Conservation (phyloP, 2,888 invertebrate species). For the Calephelis perditalis region DNA sequence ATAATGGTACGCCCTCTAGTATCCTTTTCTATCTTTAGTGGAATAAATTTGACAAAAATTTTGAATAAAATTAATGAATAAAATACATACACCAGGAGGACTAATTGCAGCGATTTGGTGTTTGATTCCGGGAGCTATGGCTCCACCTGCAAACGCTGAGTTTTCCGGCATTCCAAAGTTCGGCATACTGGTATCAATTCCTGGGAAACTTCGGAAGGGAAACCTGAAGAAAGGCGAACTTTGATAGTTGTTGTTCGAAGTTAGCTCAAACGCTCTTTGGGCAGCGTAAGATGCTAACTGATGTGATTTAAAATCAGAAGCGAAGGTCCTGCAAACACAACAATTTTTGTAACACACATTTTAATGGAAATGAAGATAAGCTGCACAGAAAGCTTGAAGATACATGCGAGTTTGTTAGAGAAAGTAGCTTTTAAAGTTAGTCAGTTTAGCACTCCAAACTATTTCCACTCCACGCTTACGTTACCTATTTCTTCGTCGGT, state of each 20-base stretch:
- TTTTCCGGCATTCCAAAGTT: slow-evolving; percentile 29
- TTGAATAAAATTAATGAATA: background rate
- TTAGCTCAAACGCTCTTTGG: slow-evolving; percentile 58
- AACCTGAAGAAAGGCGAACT: slow-evolving; percentile 57
- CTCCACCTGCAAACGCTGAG: slow-evolving; percentile 73
- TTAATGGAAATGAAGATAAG: slow-evolving; percentile 19
- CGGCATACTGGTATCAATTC: slow-evolving; percentile 9
- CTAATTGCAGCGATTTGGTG: slow-evolving; percentile 78
- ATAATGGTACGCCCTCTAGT: too few relatives aligned
- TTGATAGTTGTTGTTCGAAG: slow-evolving; percentile 50
- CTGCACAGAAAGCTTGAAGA: slow-evolving; percentile 21
- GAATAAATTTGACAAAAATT: too few relatives aligned
- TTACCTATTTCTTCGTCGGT: background rate
- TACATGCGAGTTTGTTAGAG: slow-evolving; percentile 20
- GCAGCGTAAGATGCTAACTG: slow-evolving; percentile 56
- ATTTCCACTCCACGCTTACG: background rate
- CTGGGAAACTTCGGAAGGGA: slow-evolving; percentile 34
- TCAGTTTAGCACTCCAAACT: background rate
- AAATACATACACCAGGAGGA: slow-evolving; percentile 77
- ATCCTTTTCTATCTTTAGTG: too few relatives aligned
- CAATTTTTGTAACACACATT: slow-evolving; percentile 22
- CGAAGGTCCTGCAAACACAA: slow-evolving; percentile 54
- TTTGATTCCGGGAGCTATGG: slow-evolving; percentile 70
- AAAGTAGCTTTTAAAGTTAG: slow-evolving; percentile 10
- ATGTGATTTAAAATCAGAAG: slow-evolving; percentile 49